These are phyloP conservation scores for Enteromius trimaculatus DNA, from an alignment of 2,797 vertebrate genomes.

Conservation along the genomic window DNA sequence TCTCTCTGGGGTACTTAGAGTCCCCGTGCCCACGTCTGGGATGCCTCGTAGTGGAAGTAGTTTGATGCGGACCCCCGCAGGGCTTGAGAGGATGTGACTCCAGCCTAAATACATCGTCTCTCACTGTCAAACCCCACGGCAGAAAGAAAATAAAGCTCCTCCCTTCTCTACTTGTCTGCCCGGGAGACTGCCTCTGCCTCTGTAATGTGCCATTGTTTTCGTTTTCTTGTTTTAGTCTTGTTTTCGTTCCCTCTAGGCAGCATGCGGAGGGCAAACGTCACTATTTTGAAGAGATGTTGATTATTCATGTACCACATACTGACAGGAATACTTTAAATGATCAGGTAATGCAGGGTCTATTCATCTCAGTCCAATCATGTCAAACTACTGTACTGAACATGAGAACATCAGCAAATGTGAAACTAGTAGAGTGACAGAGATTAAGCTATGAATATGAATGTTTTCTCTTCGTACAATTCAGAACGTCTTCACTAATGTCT, in stretches of 20 bases:
- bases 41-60: constrained; percentile 16
- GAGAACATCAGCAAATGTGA: neutral
- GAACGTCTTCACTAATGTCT: neutral
- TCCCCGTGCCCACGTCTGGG: neutral
- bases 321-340: constrained; percentile 15
- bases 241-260: constrained; percentile 60
- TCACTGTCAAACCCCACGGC: constrained; percentile 31
- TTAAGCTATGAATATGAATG: neutral
- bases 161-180: constrained; percentile 6
- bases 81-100: constrained; percentile 23
- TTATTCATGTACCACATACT: constrained; percentile 52
- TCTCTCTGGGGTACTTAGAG: constrained; percentile 12
- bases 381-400: neutral
- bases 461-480: neutral
- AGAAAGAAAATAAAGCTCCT: constrained; percentile 18
- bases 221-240: constrained; percentile 4
- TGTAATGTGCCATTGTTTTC: constrained; percentile 18
- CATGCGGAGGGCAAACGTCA: constrained; percentile 63
- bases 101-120: constrained; percentile 16
- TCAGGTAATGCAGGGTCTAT: constrained; percentile 3
- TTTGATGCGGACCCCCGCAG: constrained; percentile 10
- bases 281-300: constrained; percentile 7
- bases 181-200: constrained; percentile 16
- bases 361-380: constrained; percentile 18
- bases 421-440: neutral